Evolutionary conservation across 2,888 invertebrate genomes (phyloP), one percentile per base, ranked within the genome.

Genomic region (Orthosia cruda): DNA sequence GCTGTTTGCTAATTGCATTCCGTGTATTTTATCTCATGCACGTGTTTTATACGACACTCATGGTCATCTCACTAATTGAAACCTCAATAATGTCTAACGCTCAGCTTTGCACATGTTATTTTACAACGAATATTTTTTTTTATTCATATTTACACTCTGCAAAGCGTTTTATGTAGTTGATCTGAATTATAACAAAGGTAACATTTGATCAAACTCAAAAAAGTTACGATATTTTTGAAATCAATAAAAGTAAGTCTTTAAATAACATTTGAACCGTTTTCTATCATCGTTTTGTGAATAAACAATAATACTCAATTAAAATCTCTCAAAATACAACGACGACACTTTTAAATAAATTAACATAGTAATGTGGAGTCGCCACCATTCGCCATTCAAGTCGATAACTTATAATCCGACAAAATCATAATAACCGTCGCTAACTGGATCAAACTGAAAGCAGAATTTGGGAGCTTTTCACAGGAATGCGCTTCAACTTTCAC

Each of bases 351-450:
- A 80, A 58, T 63, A 58, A 71, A 69, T 82, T 71, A 52, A 67
- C 57, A 80, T 72, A 72, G 15, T 80, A 76, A 76, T 72, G 4
- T 15, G 47, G 52, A 58, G 68, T 32, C 49, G n/a, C 26, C 20
- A 49, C 13, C 65, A 45, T 9, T 12, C 20, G 54, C 13, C 65
- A 49, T 9, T 15, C 40, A 12, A 54, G 64, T 59, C 71, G 58
- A 77, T 80, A 71, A 66, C 65, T 84, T 71, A 63, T 71, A 73
- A 71, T 82, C 49, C 54, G 61, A 84, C 71, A 72, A 54, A 84
- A 71, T 77, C 20, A 77, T 75, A 84, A 79, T 79, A 32, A 32
- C 32, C 73, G 62, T 61, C 59, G 57, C 23, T 45, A 65, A 83
- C 74, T 72, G 61, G 47, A 77, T 81, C 82, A 61, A 70, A 68